Conservation (phyloP, 2,113 vertebrate species). For the Mastomys coucha region DNA sequence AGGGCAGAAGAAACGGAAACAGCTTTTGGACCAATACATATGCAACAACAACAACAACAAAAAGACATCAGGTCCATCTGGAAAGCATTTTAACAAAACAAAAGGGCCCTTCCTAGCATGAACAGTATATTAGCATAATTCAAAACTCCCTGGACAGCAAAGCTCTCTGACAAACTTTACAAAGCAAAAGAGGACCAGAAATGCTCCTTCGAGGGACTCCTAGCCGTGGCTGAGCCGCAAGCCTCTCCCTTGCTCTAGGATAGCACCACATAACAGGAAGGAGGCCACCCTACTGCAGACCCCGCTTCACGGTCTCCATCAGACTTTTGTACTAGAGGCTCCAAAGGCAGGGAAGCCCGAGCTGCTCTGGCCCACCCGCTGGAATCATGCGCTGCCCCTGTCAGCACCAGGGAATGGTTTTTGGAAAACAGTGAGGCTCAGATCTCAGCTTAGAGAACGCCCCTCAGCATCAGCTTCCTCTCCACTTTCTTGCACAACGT, state of each 20-base stretch:
- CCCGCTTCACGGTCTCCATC: neutral
- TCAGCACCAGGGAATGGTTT: neutral
- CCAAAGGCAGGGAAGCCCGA: neutral
- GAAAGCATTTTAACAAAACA: constrained; percentile 66
- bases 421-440: neutral
- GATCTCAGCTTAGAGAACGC: neutral
- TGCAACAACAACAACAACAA: neutral
- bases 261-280: neutral
- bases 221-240: neutral
- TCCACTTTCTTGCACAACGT: constrained; percentile 70
- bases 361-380: fast-evolving
- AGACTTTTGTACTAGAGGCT: neutral
- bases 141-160: constrained; percentile 58
- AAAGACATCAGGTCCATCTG: constrained; percentile 34
- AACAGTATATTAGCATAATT: constrained; percentile 54
- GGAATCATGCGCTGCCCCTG: neutral
- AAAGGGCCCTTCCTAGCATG: constrained; percentile 44
- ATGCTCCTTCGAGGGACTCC: constrained; percentile 30
- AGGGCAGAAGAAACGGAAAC: constrained; percentile 52
- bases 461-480: constrained; percentile 50
- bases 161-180: constrained; percentile 32
- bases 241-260: neutral
- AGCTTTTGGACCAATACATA: constrained; percentile 32
- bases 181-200: constrained; percentile 60
- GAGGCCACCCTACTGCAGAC: neutral